A percentile compares a stretch with the other conserved stretches of the same genome.
Conservation (phyloP, 2,888 invertebrate genomes). For the Tipula vernalis region DNA sequence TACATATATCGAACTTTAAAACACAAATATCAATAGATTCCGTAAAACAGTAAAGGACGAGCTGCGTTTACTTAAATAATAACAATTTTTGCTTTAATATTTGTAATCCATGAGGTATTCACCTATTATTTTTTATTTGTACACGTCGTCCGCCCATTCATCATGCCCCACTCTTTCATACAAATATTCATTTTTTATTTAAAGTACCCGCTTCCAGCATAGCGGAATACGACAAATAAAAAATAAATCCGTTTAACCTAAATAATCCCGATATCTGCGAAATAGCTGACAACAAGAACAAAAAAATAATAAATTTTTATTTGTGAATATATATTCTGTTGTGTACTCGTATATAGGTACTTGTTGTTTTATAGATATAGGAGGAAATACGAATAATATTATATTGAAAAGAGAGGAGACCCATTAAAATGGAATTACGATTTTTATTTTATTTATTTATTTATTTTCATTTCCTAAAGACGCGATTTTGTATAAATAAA, state of each 20-base stretch:
- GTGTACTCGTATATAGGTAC: not conserved
- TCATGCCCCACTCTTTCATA: not conserved
- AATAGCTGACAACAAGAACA: not conserved
- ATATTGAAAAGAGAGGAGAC: not conserved
- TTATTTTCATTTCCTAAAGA: not conserved
- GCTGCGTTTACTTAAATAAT: not conserved
- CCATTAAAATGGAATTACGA: not conserved
- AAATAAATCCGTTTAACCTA: not conserved
- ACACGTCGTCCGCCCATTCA: not conserved
- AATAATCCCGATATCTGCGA: not conserved
- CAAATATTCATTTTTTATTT: not conserved
- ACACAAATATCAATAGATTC: not conserved
- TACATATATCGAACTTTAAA: not conserved
- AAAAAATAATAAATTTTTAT: not conserved
- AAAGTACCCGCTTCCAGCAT: not conserved
- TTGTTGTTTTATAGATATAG: not conserved
- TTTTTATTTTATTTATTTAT: not conserved
- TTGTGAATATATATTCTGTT: not conserved
- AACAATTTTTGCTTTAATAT: not conserved
- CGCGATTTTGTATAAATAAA: not conserved
- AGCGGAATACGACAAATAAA: not conserved
- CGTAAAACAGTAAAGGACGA: not conserved
- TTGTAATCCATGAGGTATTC: not conserved
- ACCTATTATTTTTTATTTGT: not conserved
- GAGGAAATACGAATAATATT: not conserved